Evolutionary conservation across 2,888 invertebrate genomes (phyloP).

Genomic region (Octodonta nipae): DNA sequence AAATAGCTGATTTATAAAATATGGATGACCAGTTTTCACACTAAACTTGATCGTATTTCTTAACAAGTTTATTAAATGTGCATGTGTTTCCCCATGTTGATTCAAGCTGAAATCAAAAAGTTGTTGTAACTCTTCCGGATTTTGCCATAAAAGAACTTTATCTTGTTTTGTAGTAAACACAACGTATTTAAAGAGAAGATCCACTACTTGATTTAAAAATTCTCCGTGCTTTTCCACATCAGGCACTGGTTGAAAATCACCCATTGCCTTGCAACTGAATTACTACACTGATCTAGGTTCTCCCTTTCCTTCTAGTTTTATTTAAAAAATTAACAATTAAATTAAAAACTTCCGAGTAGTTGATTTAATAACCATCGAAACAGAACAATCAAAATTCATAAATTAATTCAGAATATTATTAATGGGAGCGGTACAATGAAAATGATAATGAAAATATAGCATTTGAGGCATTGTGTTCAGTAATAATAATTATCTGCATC

Average conservation of each 20-base stretch:
- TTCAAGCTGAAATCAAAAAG: conserved; percentile 33
- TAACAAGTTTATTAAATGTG: conserved; percentile 34
- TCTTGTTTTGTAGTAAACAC: conserved; percentile 34
- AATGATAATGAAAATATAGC: no score
- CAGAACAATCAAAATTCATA: no score
- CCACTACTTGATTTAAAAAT: conserved; percentile 33
- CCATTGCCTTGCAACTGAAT: no score
- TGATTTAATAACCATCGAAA: no score
- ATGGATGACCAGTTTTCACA: conserved; percentile 45
- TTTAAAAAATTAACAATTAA: no score
- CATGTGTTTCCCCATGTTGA: conserved; percentile 32
- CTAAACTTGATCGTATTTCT: conserved; percentile 41
- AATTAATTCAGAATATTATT: no score
- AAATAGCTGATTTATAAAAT: conserved; percentile 45
- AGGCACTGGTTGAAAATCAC: conserved; percentile 29
- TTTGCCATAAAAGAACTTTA: conserved; percentile 40
- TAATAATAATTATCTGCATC: no score
- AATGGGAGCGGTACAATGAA: no score
- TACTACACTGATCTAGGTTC: no score
- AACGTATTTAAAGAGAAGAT: conserved; percentile 33
- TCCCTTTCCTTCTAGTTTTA: no score
- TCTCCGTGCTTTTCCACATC: conserved; percentile 30
- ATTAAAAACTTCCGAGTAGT: no score
- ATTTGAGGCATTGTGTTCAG: no score
- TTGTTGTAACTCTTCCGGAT: conserved; percentile 36